A percentile compares a stretch with the other conserved stretches of the same genome.
Evolutionary conservation across 2,797 vertebrate genomes (phyloP).

Genomic region (Tangara arthus): DNA sequence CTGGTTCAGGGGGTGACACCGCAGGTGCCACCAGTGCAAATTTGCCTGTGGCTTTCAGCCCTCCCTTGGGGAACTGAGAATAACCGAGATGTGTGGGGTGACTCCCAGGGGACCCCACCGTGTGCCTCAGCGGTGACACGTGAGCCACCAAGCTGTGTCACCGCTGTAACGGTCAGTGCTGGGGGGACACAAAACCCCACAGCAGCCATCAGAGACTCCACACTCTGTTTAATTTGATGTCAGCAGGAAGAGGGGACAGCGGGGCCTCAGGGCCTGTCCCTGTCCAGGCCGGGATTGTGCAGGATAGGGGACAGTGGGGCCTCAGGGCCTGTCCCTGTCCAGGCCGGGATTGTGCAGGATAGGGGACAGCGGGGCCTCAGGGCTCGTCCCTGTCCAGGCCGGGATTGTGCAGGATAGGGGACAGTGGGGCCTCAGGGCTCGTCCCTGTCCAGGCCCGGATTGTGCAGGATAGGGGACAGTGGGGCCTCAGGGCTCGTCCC

Average conservation of each 20-base stretch:
- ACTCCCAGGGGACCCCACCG: neutral
- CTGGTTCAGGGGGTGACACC: fast-evolving
- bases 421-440: neutral
- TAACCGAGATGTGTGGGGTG: fast-evolving
- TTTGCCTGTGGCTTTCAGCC: neutral
- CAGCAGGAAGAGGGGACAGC: fast-evolving
- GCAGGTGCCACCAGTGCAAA: neutral
- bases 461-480: no score
- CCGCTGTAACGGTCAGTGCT: neutral
- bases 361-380: neutral
- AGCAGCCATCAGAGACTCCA: neutral
- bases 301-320: no score
- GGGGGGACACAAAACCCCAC: neutral
- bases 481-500: neutral
- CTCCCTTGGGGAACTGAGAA: neutral
- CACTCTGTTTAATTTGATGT: neutral
- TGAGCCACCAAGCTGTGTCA: neutral
- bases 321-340: neutral
- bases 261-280: no score
- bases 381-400: neutral
- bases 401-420: neutral
- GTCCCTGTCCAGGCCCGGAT: no score
- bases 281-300: no score
- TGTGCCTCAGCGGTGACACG: neutral
- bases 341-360: neutral